Base-by-base conservation (phyloP, 2,888 invertebrate species). In the Macroteleia sp. region DNA sequence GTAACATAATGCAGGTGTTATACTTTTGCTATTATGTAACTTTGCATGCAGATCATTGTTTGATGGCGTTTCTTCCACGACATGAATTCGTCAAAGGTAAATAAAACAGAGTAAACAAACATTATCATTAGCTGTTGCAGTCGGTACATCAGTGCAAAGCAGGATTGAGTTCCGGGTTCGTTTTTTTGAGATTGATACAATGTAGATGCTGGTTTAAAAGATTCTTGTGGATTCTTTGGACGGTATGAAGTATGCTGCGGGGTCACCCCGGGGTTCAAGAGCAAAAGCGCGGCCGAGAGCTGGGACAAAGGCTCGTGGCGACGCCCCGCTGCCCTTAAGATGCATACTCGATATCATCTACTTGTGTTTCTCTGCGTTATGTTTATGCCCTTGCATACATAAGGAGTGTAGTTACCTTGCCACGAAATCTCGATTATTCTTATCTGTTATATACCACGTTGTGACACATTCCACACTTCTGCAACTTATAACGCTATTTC, bases 281-380 rank as follows among this genome's bases (percentile, higher is more conserved):
- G 81, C 78, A 83, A 84, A 84, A 81, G 83, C 85, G 86, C 85
- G 86, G 85, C 81, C 85, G 76, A 79, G 81, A 81, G 82, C 81
- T 81, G 80, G 84, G 88, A 86, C 86, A 87, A 87, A 87, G 86
- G 85, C 82, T 85, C 83, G 85, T 85, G 86, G 82, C 86, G 87
- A 88, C 86, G 86, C 85, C 86, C 86, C 85, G 86, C 84, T 87
- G 87, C 85, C 87, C 86, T 86, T 82, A 86, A 87, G 88, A 88
- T 90, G 88, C 87, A 90, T 86, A 84, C 84, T 82, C 86, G 89
- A 90, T 90, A 90, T 89, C 85, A 90, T 90, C 90, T 90, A 89
- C 89, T 85, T 86, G 87, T 90, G 89, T 90, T 89, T 82, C 86
- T 84, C 83, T 84, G 85, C 88, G 86, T 88, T 89, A 87, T 89